Evolutionary conservation across 2,888 invertebrate genomes (phyloP), one percentile per base, ranked within the genome.

Genomic region (Pharmacophagus antenor): DNA sequence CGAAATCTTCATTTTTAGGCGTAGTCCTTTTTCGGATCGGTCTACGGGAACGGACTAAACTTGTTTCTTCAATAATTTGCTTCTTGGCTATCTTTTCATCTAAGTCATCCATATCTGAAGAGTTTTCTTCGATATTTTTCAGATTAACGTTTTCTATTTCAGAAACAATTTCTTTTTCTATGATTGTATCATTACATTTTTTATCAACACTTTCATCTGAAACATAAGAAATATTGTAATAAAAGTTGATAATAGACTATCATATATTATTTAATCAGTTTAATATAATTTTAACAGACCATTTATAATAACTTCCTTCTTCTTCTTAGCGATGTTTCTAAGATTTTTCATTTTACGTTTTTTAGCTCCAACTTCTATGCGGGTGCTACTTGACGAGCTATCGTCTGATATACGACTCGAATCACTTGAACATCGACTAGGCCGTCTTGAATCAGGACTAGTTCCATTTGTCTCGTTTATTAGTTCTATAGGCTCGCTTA

Each of bases 1-100:
- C 93, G 75, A 95, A 95, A 81, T 95, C 95, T 71, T 93, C 93
- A 72, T 93, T 92, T 65, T 93, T 91, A 8, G 92, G 92, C 77
- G 93, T 94, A 0, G 93, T 88, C 64, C 93, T 92, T 76, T 94
- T 94, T 42, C 95, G 90, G 15, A 93, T 92, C 1, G 94, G 94
- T 65, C 94, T 86, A 53, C 88, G 80, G 8, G 84, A 84, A n/a
- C 82, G 76, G 21, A 84, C 77, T 8, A 84, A 71, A 17, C 74
- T 61, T 2, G 62, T 61, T 42, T 71, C 67, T 49, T 73, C 73
- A 31, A 61, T 59, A 23, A 62, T 60, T 44, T 64, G 64, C 56
- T 71, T 80, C 65, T 83, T 88, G 17, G 69, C 61, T 57, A 71
- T 62, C 67, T 75, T 84, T n/a, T 86, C 85, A 20, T 82, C 82